Conservation (phyloP, 2,113 vertebrate species). For the Otolemur garnettii region DNA sequence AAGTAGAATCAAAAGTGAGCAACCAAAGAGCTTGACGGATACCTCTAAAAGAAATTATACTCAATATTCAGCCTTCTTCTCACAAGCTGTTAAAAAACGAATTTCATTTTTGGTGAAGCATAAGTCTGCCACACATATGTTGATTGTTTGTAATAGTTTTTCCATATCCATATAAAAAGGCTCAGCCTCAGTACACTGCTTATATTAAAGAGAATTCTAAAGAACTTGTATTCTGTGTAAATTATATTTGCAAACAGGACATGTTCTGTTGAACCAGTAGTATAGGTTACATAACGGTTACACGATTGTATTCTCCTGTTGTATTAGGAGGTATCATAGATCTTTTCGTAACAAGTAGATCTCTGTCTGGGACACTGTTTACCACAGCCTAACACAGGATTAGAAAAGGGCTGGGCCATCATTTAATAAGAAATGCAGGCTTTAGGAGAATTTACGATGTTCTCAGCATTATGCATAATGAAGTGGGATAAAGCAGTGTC, state of each 20-base stretch:
- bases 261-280: constrained; percentile 7
- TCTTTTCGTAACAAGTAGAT: background rate
- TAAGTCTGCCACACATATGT: background rate
- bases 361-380: background rate
- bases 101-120: constrained; percentile 27
- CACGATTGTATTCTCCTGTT: background rate
- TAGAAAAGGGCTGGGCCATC: background rate
- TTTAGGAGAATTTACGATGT: background rate
- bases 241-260: constrained; percentile 21
- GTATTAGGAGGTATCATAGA: background rate
- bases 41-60: background rate
- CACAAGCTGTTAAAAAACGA: background rate
- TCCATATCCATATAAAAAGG: background rate
- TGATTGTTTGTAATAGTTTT: background rate
- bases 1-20: background rate
- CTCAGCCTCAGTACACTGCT: background rate
- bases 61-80: background rate
- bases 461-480: background rate
- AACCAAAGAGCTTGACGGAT: background rate
- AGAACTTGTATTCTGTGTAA: background rate
- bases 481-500: background rate
- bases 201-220: constrained; percentile 16
- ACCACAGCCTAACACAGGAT: background rate
- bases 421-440: background rate
- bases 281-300: background rate